Conservation (phyloP, 2,888 invertebrate genomes). For the Geotrupes spiniger region DNA sequence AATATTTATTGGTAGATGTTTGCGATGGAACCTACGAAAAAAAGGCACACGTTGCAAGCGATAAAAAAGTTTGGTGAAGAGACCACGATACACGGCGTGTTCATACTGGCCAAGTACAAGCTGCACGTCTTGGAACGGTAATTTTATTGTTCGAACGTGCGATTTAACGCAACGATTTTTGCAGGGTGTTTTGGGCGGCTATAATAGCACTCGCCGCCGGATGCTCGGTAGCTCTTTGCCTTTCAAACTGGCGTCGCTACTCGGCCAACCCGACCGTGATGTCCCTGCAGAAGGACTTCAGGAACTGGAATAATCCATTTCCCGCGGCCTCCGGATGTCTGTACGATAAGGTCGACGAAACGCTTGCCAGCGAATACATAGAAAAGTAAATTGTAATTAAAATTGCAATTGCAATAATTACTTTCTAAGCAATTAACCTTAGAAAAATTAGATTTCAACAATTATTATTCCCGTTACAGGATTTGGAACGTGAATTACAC, state of each 20-base stretch:
- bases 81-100: constrained; percentile 43
- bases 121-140: constrained; percentile 55
- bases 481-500: constrained; percentile 49
- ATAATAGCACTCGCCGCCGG: constrained; percentile 21
- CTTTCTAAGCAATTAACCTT: not conserved
- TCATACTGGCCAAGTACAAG: constrained; percentile 42
- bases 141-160: constrained; percentile 19
- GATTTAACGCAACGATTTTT: not conserved
- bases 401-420: not conserved
- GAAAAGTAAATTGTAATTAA: constrained; percentile 40
- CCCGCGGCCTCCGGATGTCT: constrained; percentile 60
- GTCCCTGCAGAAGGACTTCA: constrained; percentile 61
- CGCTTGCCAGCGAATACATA: constrained; percentile 43
- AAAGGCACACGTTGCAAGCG: not conserved
- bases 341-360: constrained; percentile 45
- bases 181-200: constrained; percentile 29
- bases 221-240: constrained; percentile 22
- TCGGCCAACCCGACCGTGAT: constrained; percentile 62
- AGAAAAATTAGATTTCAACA: too few species aligned
- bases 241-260: constrained; percentile 57
- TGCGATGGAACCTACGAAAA: too few species aligned
- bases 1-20: too few species aligned
- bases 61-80: constrained; percentile 32
- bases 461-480: constrained; percentile 30
- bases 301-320: constrained; percentile 59